A percentile compares a stretch with the other conserved stretches of the same genome.
These are phyloP conservation scores for Catharus bicknelli DNA, from an alignment of 2,113 vertebrate species.

Conservation along the genomic window DNA sequence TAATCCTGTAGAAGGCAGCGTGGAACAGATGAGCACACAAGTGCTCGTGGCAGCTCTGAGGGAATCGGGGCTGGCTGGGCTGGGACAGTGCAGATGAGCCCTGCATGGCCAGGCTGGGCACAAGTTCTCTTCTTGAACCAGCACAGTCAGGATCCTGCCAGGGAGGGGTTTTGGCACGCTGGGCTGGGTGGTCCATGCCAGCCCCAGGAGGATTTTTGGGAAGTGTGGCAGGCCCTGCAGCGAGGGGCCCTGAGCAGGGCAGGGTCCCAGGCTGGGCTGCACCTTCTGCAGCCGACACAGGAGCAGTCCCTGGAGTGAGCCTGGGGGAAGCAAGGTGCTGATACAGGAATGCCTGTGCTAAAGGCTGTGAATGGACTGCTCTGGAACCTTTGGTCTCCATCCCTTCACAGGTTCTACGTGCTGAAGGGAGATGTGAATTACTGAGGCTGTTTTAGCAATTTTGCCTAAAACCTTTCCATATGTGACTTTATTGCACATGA, in stretches of 20 bases:
- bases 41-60: not conserved
- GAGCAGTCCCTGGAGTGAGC: not conserved
- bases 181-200: fast-evolving
- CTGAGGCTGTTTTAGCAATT: not conserved
- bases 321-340: fast-evolving
- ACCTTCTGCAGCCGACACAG: fast-evolving
- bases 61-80: fast-evolving
- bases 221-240: fast-evolving
- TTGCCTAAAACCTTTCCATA: not conserved
- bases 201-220: fast-evolving
- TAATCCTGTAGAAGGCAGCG: not conserved
- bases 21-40: not conserved
- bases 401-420: fast-evolving
- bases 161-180: fast-evolving
- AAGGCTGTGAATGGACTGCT: fast-evolving
- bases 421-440: not conserved
- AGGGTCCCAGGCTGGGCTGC: not conserved
- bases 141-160: fast-evolving
- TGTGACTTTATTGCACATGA: not conserved
- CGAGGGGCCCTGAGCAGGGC: fast-evolving
- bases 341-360: fast-evolving
- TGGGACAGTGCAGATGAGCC: fast-evolving
- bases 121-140: fast-evolving
- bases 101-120: fast-evolving
- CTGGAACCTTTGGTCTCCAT: not conserved